Evolutionary conservation across 64 coral and sea anemone species (phyloP).

Genomic region (Montipora efflorescens): DNA sequence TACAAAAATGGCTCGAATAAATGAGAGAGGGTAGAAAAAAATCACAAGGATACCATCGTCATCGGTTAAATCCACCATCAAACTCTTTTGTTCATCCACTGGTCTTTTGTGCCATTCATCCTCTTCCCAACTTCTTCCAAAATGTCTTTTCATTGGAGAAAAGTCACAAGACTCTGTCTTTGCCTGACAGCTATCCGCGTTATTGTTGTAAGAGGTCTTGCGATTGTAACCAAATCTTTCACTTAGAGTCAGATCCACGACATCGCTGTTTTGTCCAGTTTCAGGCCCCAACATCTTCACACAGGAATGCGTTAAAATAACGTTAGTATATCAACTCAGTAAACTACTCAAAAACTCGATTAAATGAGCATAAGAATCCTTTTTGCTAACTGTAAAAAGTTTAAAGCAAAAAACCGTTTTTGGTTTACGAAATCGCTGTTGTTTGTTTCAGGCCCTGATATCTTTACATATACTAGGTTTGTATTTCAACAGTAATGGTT

Average conservation of each 20-base stretch:
- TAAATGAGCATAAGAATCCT: no score
- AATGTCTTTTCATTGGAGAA: neutral
- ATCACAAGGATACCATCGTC: constrained; percentile 1
- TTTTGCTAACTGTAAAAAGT: no score
- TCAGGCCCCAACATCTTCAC: neutral
- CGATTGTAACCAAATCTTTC: constrained; percentile 40
- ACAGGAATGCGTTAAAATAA: no score
- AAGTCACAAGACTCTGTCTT: neutral
- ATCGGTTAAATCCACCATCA: neutral
- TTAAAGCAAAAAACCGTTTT: no score
- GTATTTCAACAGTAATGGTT: no score
- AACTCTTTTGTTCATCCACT: neutral
- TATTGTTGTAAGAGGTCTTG: neutral
- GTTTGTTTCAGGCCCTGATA: no score
- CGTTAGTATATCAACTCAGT: no score
- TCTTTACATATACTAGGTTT: no score
- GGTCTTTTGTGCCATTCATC: constrained; percentile 8
- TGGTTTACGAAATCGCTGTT: no score
- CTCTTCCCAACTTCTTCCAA: constrained; percentile 16
- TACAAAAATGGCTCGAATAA: no score
- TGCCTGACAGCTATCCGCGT: neutral
- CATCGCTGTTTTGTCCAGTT: neutral
- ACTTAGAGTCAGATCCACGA: constrained; percentile 41
- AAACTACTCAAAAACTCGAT: no score
- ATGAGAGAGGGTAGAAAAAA: neutral